Evolutionary conservation across 2,113 vertebrate genomes (phyloP).

Genomic region (Acanthisitta chloris): DNA sequence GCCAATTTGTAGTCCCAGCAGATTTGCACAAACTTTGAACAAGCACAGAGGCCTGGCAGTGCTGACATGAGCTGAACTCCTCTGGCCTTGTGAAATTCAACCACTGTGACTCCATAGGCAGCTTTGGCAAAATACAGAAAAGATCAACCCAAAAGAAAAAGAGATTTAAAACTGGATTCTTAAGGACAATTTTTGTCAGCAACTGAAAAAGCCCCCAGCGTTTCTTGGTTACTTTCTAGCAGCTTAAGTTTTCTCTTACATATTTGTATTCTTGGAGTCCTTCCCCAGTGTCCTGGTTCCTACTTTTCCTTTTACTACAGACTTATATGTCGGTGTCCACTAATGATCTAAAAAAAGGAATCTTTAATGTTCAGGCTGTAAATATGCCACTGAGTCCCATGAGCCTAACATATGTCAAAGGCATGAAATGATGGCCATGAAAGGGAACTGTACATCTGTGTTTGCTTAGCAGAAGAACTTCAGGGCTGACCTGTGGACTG

Average conservation of each 20-base stretch:
- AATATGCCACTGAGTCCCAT: neutral
- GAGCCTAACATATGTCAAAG: constrained; percentile 18
- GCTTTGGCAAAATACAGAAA: neutral
- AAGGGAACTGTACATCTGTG: constrained; percentile 13
- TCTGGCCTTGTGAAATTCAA: neutral
- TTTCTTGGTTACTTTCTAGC: neutral
- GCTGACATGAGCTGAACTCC: neutral
- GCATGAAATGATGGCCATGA: constrained; percentile 15
- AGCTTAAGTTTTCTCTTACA: neutral
- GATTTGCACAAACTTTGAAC: neutral
- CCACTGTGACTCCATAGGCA: neutral
- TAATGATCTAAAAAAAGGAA: neutral
- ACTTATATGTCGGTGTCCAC: fast-evolving
- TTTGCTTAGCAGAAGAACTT: constrained; percentile 27
- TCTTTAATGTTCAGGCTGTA: neutral
- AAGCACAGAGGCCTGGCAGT: constrained; percentile 10
- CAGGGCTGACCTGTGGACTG: constrained; percentile 22
- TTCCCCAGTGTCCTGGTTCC: neutral
- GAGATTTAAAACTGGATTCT: neutral
- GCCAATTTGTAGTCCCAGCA: constrained; percentile 17
- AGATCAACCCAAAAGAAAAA: neutral
- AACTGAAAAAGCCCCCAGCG: neutral
- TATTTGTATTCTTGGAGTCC: neutral
- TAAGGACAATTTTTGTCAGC: neutral
- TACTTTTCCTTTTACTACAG: neutral